These are phyloP conservation scores for Coptotermes formosanus DNA, from an alignment of 1,140 invertebrate species.

Conservation along the genomic window DNA sequence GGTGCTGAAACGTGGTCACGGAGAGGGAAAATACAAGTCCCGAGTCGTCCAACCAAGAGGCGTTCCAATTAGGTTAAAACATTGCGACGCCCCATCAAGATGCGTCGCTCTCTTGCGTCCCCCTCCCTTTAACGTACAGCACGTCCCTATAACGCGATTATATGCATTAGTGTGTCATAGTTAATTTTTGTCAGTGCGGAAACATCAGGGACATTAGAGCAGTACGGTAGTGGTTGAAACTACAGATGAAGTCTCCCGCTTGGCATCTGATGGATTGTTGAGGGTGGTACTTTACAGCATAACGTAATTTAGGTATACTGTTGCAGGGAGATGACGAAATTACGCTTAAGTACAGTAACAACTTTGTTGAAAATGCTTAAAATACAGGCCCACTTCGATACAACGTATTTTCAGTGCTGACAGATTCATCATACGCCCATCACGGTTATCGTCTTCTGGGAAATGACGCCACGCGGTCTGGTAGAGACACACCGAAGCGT, in stretches of 20 bases:
- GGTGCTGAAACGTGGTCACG: not conserved
- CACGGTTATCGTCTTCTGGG: too few relatives aligned
- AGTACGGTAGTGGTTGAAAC: not conserved
- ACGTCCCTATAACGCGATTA: slow-evolving; percentile 39
- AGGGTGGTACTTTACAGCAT: not conserved
- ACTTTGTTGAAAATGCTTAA: not conserved
- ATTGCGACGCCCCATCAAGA: slow-evolving; percentile 13
- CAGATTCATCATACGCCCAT: too few relatives aligned
- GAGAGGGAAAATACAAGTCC: not conserved
- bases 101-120: not conserved
- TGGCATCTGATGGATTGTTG: slow-evolving; percentile 20
- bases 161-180: slow-evolving; percentile 41
- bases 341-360: not conserved
- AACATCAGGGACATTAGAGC: slow-evolving; percentile 27
- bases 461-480: too few relatives aligned
- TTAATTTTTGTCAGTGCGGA: slow-evolving; percentile 37
- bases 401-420: too few relatives aligned
- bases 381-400: not conserved
- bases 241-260: not conserved
- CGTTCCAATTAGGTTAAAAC: slow-evolving; percentile 33
- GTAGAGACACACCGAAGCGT: too few relatives aligned
- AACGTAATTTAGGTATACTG: not conserved
- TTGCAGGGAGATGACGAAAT: not conserved
- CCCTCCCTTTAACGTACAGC: not conserved
- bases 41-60: slow-evolving; percentile 16